A percentile compares a stretch with the other conserved stretches of the same genome.
phyloP scores from a whole-genome alignment of 2,113 vertebrate genomes.

The Hydrolagus affinis region DNA sequence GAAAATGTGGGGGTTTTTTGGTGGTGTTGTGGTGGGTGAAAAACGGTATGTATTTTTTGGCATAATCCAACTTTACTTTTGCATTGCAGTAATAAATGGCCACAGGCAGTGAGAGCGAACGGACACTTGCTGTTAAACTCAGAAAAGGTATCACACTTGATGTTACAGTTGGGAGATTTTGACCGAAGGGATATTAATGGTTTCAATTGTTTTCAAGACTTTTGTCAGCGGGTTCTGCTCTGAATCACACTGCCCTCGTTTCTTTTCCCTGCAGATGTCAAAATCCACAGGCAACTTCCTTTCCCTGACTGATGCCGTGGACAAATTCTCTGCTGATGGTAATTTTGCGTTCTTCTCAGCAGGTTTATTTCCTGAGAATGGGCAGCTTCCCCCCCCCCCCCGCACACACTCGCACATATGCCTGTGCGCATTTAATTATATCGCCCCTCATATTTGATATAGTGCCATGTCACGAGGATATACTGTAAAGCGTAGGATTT shows the following conservation, averaged over 20 bases:
- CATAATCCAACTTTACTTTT: conserved; percentile 29
- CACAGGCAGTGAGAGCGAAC: conserved; percentile 84
- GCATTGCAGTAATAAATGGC: conserved; percentile 80
- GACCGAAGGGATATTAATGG: not conserved
- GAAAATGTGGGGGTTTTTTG: not conserved
- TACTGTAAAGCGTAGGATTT: too few species aligned
- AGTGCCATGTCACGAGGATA: too few species aligned
- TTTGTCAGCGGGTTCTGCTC: not conserved
- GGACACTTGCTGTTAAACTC: conserved; percentile 94
- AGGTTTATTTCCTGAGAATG: not conserved
- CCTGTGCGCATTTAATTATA: too few species aligned
- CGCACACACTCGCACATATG: too few species aligned
- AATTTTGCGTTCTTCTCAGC: conserved; percentile 20
- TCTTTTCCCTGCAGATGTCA: conserved; percentile 73
- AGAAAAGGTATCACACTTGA: conserved; percentile 70
- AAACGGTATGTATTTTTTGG: not conserved
- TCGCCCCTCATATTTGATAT: too few species aligned
- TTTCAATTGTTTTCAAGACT: not conserved
- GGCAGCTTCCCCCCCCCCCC: not conserved
- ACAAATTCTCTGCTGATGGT: conserved; percentile 97
- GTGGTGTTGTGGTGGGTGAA: too few species aligned
- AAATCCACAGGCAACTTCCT: conserved; percentile 98
- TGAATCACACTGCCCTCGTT: not conserved
- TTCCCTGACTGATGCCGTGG: conserved; percentile 73
- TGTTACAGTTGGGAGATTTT: conserved; percentile 28